A percentile compares a stretch with the other conserved stretches of the same genome.
Conservation (phyloP, 30 jellyfish, hydroid and myxozoan genomes). For the Hydractinia symbiolongicarpus region DNA sequence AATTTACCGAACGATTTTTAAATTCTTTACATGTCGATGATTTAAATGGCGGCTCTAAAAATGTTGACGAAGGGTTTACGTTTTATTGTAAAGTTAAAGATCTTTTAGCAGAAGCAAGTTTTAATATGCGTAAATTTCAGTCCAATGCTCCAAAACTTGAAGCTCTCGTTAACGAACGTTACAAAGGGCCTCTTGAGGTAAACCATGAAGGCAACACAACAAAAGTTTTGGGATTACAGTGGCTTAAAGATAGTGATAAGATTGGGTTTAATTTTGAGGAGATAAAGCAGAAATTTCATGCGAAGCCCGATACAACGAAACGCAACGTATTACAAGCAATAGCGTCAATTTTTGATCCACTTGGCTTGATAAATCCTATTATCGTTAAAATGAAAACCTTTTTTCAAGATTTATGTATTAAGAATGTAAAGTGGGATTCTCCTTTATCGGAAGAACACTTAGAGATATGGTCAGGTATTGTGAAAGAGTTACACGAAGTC, state of each 20-base stretch:
- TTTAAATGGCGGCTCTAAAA: too few species aligned
- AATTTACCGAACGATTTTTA: neutral
- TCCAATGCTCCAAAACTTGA: conserved; percentile 4
- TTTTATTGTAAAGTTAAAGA: too few species aligned
- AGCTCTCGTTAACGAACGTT: neutral
- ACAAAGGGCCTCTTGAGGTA: neutral
- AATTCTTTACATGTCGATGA: neutral
- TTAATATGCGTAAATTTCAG: neutral
- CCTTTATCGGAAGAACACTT: neutral
- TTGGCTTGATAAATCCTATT: neutral
- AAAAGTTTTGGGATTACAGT: neutral
- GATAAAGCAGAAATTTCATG: neutral
- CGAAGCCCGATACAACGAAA: neutral
- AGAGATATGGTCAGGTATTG: neutral
- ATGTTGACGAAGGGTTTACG: too few species aligned
- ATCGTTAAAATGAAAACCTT: neutral
- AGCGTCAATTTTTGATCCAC: conserved; percentile 8
- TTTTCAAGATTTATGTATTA: neutral
- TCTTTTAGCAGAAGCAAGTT: too few species aligned
- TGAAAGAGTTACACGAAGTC: neutral
- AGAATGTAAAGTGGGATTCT: neutral
- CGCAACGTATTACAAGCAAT: neutral
- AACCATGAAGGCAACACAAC: neutral
- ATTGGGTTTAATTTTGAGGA: neutral
- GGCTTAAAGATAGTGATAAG: neutral